Base-by-base conservation (phyloP, 2,888 invertebrate genomes). In the Caenorhabditis angaria region DNA sequence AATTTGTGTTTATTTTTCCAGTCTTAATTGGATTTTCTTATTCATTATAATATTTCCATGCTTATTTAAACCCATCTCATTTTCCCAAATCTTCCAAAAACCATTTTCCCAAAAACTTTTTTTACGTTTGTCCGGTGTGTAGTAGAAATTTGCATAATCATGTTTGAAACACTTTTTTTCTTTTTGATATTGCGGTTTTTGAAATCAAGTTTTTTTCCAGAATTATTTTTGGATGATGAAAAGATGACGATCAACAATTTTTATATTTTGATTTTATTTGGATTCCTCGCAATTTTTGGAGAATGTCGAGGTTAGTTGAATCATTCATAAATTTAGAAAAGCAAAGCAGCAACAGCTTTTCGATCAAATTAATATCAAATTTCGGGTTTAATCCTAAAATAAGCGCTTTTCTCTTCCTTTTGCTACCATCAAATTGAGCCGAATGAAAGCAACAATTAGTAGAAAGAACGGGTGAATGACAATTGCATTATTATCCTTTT, bases 101-200 rank as follows among this genome's bases (percentile, higher is more conserved):
- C 10, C 10, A 8, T 32, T 5, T 32, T 32, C 6, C 10, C 10
- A 10, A 32, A 10, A 32, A 32, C 5, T 10, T 8, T 32, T 32
- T 32, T 32, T 32, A 32, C 32, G 32, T 32, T 32, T 32, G 41
- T 18, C 10, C 10, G 2, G 41, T 32, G 5, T 41, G 41, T 41
- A n/a, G n/a, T n/a, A 41, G 41, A 41, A 41, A 41, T 41, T 41
- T 41, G 41, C 41, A 41, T 41, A 41, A 41, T 41, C 41, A 18
- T 41, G 41, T 41, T 41, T 41, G 41, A 41, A 41, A 41, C 41
- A 12, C 18, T 41, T 41, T 41, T 6, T 6, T 41, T 41, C 18
- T 12, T 12, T 10, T 10, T 10, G 14, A 41, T 18, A 41, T 18
- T 41, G 10, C 18, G n/a, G n/a, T n/a, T n/a, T n/a, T n/a, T n/a